Base-by-base conservation (phyloP, 2,888 invertebrate genomes). In the Drosophila falleni region DNA sequence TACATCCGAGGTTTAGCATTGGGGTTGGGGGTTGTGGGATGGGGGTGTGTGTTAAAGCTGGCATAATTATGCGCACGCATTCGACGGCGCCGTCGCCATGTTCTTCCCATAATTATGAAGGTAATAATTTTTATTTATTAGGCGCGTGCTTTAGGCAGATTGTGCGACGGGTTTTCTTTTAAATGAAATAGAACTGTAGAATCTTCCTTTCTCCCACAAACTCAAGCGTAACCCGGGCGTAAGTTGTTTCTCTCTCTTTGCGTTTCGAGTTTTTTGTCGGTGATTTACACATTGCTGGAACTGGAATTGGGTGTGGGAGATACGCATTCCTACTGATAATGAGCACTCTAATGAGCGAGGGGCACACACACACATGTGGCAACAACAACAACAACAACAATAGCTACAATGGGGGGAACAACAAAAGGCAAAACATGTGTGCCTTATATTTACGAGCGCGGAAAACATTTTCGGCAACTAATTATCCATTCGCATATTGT, bases 51-150 rank as follows among this genome's bases (percentile, higher is more conserved):
- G 74, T 82, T 81, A 86, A 89, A 86, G 88, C 89, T 79, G 73
- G 83, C 80, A 80, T 87, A 87, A 89, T 89, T 87, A 87, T 76
- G 72, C 82, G 78, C 82, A 85, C 89, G 89, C 86, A 85, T 81
- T 73, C 77, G 80, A 78, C 71, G 76, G 59, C 79, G 85, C 71
- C 76, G 51, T 66, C 46, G 70, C 58, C 85, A 89, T 87, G 86
- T 87, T 87, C 83, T 80, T 80, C 58, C 82, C 88, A 88, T 89
- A 90, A 89, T 90, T 89, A 90, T 85, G 89, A 87, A 90, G 89
- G 90, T 90, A 90, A 90, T 90, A 89, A 90, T 89, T 90, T 90
- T 87, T 90, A 90, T 90, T 90, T 90, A 90, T 89, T 90, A 90
- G 87, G 80, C 90, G 82, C 85, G 80, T 85, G 87, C 83, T 84